Evolutionary conservation across 2,888 invertebrate species (phyloP).

Genomic region (Drosophila hamatofila): DNA sequence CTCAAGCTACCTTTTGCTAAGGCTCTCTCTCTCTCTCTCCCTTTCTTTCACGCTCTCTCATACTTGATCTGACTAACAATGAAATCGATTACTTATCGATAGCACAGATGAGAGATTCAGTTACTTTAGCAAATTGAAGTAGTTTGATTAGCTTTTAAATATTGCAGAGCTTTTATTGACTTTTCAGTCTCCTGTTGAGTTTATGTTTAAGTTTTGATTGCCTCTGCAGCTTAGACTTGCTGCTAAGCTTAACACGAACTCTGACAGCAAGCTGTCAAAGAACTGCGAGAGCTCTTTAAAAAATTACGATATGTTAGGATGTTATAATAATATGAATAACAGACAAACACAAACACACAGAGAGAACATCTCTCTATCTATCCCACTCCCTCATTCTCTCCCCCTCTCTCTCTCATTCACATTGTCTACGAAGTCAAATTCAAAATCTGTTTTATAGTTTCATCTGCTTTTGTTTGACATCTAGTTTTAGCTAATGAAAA

Average conservation of each 20-base stretch:
- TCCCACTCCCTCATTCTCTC: not conserved
- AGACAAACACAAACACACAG: not conserved
- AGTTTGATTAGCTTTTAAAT: slow-evolving; percentile 3
- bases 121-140: not conserved
- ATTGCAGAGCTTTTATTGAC: not conserved
- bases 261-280: not conserved
- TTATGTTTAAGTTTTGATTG: not conserved
- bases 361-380: not conserved
- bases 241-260: not conserved
- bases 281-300: not conserved
- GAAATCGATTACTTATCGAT: not conserved
- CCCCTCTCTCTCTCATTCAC: not conserved
- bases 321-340: not conserved
- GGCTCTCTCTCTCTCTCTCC: not conserved
- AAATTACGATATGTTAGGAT: not conserved
- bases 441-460: not conserved
- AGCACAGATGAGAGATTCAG: not conserved
- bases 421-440: too few relatives aligned
- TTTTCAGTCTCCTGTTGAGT: not conserved
- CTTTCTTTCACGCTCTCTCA: not conserved
- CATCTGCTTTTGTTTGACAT: not conserved
- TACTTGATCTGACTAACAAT: not conserved
- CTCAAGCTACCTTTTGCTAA: not conserved
- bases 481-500: slow-evolving; percentile 42
- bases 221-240: not conserved